These are phyloP conservation scores for Amphipoea lucens DNA, from an alignment of 2,888 invertebrate genomes.

Conservation along the genomic window DNA sequence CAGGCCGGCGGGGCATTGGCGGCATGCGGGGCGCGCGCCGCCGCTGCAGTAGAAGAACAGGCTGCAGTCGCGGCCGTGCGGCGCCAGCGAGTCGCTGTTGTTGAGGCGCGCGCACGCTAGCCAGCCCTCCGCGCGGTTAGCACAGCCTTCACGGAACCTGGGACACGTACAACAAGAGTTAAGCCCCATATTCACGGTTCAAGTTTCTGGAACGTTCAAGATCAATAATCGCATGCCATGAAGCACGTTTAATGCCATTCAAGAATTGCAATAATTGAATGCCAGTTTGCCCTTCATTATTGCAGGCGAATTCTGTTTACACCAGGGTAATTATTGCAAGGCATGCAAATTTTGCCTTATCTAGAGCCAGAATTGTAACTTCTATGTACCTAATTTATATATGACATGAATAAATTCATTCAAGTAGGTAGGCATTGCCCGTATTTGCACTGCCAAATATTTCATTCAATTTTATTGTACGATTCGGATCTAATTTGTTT, in stretches of 20 bases:
- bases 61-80: conserved; percentile 73
- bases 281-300: background rate
- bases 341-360: no score
- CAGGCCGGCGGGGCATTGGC: conserved; percentile 70
- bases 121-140: conserved; percentile 27
- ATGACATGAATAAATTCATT: no score
- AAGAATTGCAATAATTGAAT: background rate
- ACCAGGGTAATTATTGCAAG: no score
- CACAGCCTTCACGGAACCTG: conserved; percentile 40
- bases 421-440: no score
- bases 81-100: conserved; percentile 55
- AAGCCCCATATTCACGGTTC: background rate
- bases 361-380: no score
- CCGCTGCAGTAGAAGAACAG: conserved; percentile 73
- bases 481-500: no score
- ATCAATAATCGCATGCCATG: background rate
- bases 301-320: no score
- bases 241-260: background rate
- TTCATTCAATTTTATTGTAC: no score
- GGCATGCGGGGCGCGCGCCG: conserved; percentile 65
- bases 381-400: no score
- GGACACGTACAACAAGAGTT: background rate
- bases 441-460: no score
- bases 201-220: background rate
- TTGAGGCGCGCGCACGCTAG: conserved; percentile 64